These are phyloP conservation scores for Prionailurus bengalensis DNA, from an alignment of 2,113 vertebrate species.

Conservation along the genomic window DNA sequence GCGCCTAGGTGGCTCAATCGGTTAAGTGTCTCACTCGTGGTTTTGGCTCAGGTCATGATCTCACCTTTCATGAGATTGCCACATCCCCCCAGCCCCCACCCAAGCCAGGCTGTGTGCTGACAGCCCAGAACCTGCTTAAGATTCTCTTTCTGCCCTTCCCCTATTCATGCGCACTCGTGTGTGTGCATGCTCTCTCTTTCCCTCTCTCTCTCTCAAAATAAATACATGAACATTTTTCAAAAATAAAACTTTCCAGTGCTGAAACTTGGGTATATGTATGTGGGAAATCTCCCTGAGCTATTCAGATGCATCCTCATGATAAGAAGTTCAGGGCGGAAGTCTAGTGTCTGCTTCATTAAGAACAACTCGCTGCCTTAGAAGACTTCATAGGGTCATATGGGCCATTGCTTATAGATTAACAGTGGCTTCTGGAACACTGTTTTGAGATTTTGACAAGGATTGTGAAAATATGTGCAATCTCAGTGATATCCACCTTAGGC, in stretches of 20 bases:
- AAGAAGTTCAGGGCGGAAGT: not conserved
- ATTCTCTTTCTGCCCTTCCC: no score
- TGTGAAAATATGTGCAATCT: not conserved
- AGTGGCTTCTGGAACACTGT: not conserved
- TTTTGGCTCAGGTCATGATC: no score
- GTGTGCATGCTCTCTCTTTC: no score
- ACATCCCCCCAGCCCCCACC: no score
- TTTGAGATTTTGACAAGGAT: not conserved
- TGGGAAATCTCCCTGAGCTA: not conserved
- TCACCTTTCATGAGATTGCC: no score
- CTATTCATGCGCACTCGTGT: rapidly evolving
- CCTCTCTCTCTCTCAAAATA: no score
- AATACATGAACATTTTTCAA: not conserved
- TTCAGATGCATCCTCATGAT: not conserved
- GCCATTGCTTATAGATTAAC: not conserved
- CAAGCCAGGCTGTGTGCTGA: no score
- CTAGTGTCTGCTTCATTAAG: not conserved
- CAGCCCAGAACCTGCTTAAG: no score
- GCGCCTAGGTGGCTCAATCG: no score
- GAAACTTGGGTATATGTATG: not conserved
- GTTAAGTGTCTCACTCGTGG: no score
- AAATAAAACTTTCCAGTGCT: not conserved
- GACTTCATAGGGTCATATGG: not conserved
- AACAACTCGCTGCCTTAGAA: not conserved
- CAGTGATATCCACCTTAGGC: not conserved